Base-by-base conservation (phyloP, 2,888 invertebrate genomes). In the Subacronicta megacephala region DNA sequence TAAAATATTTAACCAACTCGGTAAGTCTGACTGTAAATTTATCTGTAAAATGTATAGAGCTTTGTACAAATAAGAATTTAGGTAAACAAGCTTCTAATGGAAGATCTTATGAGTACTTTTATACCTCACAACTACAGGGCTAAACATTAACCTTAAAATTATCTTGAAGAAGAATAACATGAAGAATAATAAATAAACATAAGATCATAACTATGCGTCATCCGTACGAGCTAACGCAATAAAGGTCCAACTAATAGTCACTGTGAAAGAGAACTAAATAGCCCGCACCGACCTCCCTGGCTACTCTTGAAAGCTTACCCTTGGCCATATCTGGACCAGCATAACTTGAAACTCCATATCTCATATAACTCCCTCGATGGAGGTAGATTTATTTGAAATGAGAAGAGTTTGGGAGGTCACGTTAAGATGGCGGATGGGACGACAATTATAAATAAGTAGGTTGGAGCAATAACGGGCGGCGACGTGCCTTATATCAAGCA, bases 361-460 rank as follows among this genome's bases (percentile, higher is more conserved):
- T 58, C 71, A 64, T 62, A 46, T 38, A 26, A 42, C 44, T 52
- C 7, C 63, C 62, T 56, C 36, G 29, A 31, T 46, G 36, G 29
- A 52, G 26, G 44, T 56, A 54, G 52, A 53, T 54, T 70, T 61
- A 59, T 62, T 50, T 42, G 58, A 62, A 56, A 37, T 31, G 44
- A 49, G 72, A 51, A 75, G 62, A 75, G 77, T 52, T 62, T 38
- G 58, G 77, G 53, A 77, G 89, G 59, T 81, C 90, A 74, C 56
- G 43, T 51, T 76, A 62, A 41, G 70, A 71, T 85, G 90, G 90
- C 69, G 76, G 76, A 77, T 82, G 81, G 80, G 81, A 85, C 83
- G 90, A 92, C 93, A 92, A 93, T 93, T 92, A 92, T 92, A 92
- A 92, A 85, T 89, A 92, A 92, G 92, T 93, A 91, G 92, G 93